phyloP scores from a whole-genome alignment of 2,888 invertebrate genomes.

The Athetis lepigone region DNA sequence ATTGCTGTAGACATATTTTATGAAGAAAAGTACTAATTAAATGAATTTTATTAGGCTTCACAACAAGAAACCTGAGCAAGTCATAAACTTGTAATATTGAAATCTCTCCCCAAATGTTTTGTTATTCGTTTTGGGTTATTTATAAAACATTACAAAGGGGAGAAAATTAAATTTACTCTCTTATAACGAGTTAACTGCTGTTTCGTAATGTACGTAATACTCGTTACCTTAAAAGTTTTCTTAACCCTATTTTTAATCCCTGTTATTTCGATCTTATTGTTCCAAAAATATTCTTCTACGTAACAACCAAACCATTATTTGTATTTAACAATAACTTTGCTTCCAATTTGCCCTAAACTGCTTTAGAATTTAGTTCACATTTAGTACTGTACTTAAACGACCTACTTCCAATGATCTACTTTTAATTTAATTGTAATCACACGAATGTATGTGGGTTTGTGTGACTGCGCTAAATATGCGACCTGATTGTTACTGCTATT shows the following conservation, averaged over 20 bases:
- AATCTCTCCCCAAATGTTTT: constrained; percentile 7
- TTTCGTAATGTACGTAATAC: background rate
- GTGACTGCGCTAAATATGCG: constrained; percentile 54
- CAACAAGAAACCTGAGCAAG: constrained; percentile 15
- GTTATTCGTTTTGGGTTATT: background rate
- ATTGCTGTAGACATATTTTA: background rate
- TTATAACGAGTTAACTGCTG: background rate
- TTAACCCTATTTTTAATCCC: too few relatives aligned
- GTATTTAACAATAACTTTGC: background rate
- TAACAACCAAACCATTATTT: background rate
- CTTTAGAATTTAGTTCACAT: constrained; percentile 30
- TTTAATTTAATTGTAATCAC: constrained; percentile 63
- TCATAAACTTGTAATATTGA: constrained; percentile 10
- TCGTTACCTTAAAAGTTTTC: too few relatives aligned
- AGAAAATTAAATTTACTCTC: constrained; percentile 1
- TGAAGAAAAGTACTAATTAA: background rate
- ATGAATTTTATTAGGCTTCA: constrained; percentile 19
- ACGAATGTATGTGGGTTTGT: constrained; percentile 52
- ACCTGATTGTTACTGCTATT: constrained; percentile 43
- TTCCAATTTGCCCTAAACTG: constrained; percentile 22
- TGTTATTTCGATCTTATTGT: too few relatives aligned
- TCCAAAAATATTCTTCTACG: too few relatives aligned
- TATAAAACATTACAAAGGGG: constrained; percentile 1
- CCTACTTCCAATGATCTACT: constrained; percentile 55
- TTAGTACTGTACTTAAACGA: constrained; percentile 35